Percentiles rank a stretch among this genome's conserved stretches.
Evolutionary conservation across 2,888 invertebrate genomes (phyloP).

Genomic region (Odontothrips loti): DNA sequence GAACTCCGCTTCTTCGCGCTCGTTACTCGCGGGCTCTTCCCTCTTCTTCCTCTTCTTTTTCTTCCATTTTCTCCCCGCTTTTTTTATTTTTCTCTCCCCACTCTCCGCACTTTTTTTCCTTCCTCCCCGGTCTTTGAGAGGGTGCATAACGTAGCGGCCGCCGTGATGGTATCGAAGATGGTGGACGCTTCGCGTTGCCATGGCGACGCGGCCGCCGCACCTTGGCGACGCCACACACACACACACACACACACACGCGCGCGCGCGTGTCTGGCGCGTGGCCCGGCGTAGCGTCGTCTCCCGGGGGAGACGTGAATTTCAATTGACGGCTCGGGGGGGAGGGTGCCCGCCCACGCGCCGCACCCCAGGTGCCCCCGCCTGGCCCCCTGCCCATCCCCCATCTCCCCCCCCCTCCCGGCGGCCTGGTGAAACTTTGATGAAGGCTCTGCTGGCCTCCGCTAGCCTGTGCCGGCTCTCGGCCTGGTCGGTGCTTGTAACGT

Average conservation of each 20-base stretch:
- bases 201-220: background rate
- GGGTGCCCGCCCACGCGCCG: background rate
- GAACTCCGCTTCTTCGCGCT: background rate
- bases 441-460: background rate
- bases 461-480: background rate
- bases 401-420: no score
- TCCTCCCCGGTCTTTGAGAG: background rate
- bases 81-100: background rate
- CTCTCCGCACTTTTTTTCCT: background rate
- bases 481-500: background rate
- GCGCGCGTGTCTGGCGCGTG: background rate
- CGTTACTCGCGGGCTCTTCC: background rate
- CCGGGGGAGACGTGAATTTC: constrained; percentile 14
- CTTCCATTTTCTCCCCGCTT: background rate
- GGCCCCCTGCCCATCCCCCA: no score
- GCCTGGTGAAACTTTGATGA: constrained; percentile 18
- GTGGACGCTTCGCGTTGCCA: background rate
- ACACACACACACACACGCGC: no score
- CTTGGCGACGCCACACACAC: background rate
- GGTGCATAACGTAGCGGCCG: constrained; percentile 8
- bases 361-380: background rate
- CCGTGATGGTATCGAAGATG: background rate
- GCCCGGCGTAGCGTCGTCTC: background rate
- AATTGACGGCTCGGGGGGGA: constrained; percentile 11
- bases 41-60: background rate